Conservation (phyloP, 2,888 invertebrate species). For the Tiphia femorata region DNA sequence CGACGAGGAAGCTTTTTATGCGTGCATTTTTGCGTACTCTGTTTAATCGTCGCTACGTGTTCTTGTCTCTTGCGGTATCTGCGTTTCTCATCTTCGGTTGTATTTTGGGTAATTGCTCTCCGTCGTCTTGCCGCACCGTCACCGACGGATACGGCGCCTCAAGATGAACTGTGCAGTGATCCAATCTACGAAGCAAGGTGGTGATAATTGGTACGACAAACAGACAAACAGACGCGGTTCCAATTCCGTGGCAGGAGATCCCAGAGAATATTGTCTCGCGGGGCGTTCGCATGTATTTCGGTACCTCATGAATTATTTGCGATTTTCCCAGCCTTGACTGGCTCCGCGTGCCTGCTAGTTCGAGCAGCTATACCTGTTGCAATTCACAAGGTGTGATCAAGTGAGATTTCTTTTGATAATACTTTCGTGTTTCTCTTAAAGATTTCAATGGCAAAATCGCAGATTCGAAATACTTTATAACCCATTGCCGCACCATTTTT, state of each 20-base stretch:
- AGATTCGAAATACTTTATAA: too few species aligned
- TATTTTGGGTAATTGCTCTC: conserved; percentile 53
- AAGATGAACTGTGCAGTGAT: conserved; percentile 43
- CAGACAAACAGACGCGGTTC: conserved; percentile 54
- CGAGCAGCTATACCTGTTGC: too few species aligned
- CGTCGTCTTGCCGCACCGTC: conserved; percentile 45
- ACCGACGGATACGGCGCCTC: conserved; percentile 26
- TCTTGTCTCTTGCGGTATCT: not conserved
- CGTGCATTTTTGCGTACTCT: conserved; percentile 20
- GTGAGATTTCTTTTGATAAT: too few species aligned
- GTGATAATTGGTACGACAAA: conserved; percentile 54
- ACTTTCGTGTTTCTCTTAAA: too few species aligned
- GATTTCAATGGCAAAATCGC: too few species aligned
- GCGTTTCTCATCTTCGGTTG: conserved; percentile 6
- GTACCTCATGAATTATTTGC: too few species aligned
- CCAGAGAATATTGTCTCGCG: not conserved
- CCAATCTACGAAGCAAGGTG: conserved; percentile 46
- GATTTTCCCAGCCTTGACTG: too few species aligned
- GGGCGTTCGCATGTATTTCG: too few species aligned
- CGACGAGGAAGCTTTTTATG: too few species aligned
- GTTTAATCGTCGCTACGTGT: conserved; percentile 6
- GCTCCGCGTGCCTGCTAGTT: too few species aligned
- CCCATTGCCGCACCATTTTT: too few species aligned
- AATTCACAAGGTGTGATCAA: too few species aligned
- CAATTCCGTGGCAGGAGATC: conserved; percentile 29